These are phyloP conservation scores for Rotaria magnacalcarata DNA, from an alignment of 2,888 invertebrate species.

Conservation along the genomic window DNA sequence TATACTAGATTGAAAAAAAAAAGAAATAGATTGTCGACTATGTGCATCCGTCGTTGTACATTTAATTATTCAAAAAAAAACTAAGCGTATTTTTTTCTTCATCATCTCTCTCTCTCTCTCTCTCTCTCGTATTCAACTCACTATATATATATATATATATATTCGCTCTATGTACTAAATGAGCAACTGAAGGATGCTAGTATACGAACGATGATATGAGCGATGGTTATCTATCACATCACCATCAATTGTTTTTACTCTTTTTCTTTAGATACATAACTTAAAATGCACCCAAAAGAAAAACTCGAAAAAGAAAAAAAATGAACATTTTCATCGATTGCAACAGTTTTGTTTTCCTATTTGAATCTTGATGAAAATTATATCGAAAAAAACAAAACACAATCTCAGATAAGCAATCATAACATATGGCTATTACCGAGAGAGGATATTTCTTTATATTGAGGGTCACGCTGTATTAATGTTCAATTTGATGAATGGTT, in stretches of 20 bases:
- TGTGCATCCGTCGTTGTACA: not conserved
- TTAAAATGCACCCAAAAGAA: not conserved
- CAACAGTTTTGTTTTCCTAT: not conserved
- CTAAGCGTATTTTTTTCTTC: not conserved
- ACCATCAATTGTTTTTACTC: not conserved
- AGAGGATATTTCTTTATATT: no score
- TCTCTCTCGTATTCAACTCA: no score
- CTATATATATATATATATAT: no score
- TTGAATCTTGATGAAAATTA: not conserved
- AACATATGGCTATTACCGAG: not conserved
- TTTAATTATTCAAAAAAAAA: constrained; percentile 1
- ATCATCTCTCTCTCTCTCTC: not conserved
- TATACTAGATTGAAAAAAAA: not conserved
- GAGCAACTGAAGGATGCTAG: not conserved
- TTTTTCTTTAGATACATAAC: not conserved
- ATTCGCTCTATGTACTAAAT: not conserved
- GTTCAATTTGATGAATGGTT: constrained; percentile 25
- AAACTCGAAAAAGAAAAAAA: not conserved
- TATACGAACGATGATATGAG: not conserved
- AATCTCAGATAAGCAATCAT: not conserved
- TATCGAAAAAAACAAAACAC: not conserved
- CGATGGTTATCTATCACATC: not conserved
- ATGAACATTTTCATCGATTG: no score
- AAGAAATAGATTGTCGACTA: not conserved
- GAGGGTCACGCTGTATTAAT: not conserved